Evolutionary conservation across 1,140 invertebrate genomes (phyloP), one percentile per base, ranked within the genome.

Genomic region (Philopotamus ludificatus): DNA sequence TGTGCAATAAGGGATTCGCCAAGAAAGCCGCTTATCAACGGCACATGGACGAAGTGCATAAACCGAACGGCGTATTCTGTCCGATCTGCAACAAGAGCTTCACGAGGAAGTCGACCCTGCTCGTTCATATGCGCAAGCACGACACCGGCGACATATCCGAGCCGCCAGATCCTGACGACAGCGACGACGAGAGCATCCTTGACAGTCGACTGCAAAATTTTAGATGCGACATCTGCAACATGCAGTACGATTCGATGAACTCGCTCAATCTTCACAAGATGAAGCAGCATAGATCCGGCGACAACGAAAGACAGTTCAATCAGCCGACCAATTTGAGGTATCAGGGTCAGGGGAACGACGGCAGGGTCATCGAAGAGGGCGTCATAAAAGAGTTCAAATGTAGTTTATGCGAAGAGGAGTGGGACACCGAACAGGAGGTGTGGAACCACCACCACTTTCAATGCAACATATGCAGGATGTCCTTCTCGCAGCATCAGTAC

Each of bases 1-100:
- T 85, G 2, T 86, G 84, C 62, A 83, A 82, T 1, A 84, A 82
- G 44, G 77, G 83, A 39, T 84, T 85, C 53, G 79, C 81, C 0
- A 84, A 85, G 70, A 76, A 79, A 16, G 77, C 80, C 1, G 80
- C 79, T 0, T 78, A 84, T 28, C 76, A 82, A 45, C 76, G 78
- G 0, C 85, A 86, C 66, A 82, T 85, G 78, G 79, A 81, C 34
- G 83, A 84, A 62, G 79, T 80, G 34, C 70, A 77, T 66, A 70
- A 77, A 45, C 71, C 63, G 54, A 77, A 72, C 71, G 76, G 73
- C 1, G 75, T 76, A 16, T 79, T 75, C 60, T 85, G 85, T 65
- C 75, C 76, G 0, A 75, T 82, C 1, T 86, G 85, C 65, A 77
- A 78, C 44, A 83, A 83, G 68, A 77, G 77, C 22, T 85, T 86